Evolutionary conservation across 2,888 invertebrate species (phyloP).

Genomic region (Halocaridina rubra): DNA sequence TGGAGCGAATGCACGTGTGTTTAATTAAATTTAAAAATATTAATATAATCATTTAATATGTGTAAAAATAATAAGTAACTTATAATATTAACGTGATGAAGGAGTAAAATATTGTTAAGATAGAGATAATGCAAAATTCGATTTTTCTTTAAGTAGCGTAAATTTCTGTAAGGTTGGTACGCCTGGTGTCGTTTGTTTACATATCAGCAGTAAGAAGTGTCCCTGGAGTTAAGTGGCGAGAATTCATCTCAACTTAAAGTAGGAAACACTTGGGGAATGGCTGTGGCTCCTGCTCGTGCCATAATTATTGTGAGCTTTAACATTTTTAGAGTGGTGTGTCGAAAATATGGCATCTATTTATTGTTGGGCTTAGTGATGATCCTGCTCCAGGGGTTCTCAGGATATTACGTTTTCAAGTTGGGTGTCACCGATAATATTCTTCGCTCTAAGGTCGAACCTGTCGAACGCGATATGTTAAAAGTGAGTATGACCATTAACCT

Average conservation of each 20-base stretch:
- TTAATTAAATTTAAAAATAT: too few species aligned
- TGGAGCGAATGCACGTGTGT: too few species aligned
- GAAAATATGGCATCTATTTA: conserved; percentile 55
- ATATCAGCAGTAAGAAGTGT: conserved; percentile 10
- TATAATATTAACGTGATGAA: too few species aligned
- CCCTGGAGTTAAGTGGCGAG: too few species aligned
- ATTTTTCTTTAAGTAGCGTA: too few species aligned
- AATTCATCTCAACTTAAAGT: too few species aligned
- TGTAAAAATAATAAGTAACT: too few species aligned
- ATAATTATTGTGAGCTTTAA: conserved; percentile 57
- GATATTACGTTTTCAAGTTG: conserved; percentile 35
- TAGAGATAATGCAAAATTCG: too few species aligned
- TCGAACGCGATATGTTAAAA: not conserved
- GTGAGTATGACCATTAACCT: too few species aligned
- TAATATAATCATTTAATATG: too few species aligned
- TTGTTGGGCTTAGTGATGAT: conserved; percentile 41
- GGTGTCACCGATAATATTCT: not conserved
- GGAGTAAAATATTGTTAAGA: too few species aligned
- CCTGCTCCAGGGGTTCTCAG: conserved; percentile 48
- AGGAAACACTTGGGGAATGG: too few species aligned
- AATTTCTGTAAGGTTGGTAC: conserved; percentile 2
- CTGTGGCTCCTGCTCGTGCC: conserved; percentile 47
- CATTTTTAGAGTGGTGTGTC: conserved; percentile 56
- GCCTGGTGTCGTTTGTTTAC: conserved; percentile 27
- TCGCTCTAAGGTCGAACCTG: not conserved